These are phyloP conservation scores for Siphamia tubifer DNA, from an alignment of 2,113 vertebrate genomes.

Conservation along the genomic window DNA sequence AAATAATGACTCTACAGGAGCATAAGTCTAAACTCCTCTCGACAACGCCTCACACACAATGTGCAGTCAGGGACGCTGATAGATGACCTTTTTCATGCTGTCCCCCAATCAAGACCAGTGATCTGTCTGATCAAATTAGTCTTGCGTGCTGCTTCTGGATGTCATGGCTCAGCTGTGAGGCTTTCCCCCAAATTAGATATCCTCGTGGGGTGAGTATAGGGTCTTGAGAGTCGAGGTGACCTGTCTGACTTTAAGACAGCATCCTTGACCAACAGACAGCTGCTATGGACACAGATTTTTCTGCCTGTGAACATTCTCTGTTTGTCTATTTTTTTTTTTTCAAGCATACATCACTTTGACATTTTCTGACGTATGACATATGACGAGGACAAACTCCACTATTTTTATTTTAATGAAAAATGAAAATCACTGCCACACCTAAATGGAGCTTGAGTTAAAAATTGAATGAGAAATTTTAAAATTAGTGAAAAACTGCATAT, in stretches of 20 bases:
- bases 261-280: slow-evolving; percentile 43
- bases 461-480: neutral
- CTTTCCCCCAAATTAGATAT: slow-evolving; percentile 37
- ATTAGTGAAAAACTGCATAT: neutral
- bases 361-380: neutral
- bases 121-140: slow-evolving; percentile 58
- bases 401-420: neutral
- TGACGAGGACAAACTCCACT: neutral
- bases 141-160: slow-evolving; percentile 31
- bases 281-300: slow-evolving; percentile 6
- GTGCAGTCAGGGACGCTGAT: slow-evolving; percentile 22
- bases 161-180: slow-evolving; percentile 59
- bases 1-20: neutral
- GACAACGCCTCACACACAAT: neutral
- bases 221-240: slow-evolving; percentile 47
- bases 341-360: neutral
- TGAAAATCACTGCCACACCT: neutral
- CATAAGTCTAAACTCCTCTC: neutral
- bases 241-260: slow-evolving; percentile 39
- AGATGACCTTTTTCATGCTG: slow-evolving; percentile 30
- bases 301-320: neutral
- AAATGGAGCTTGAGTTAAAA: neutral
- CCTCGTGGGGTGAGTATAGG: slow-evolving; percentile 13
- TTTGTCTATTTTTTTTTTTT: neutral
- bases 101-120: slow-evolving; percentile 37